Percentiles rank a stretch among this genome's conserved stretches.
Conservation (phyloP, 2,113 vertebrate species). For the Colossoma macropomum region DNA sequence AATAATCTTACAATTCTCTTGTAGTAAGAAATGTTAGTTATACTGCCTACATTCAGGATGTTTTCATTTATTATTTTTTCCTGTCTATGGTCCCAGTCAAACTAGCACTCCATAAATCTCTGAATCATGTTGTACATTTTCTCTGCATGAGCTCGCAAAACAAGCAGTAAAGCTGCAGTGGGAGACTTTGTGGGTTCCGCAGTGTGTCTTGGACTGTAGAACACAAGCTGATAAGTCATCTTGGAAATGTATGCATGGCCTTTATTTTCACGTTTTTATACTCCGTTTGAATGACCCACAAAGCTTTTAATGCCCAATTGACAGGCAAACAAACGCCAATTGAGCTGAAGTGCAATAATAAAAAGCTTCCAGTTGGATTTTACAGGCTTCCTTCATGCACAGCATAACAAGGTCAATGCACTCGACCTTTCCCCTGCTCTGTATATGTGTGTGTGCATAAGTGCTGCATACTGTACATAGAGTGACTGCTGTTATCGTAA, state of each 20-base stretch:
- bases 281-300: not conserved
- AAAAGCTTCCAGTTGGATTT: slow-evolving; percentile 31
- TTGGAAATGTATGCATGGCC: not conserved
- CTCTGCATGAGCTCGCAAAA: not conserved
- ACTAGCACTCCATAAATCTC: too few relatives aligned
- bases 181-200: not conserved
- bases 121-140: not conserved
- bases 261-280: not conserved
- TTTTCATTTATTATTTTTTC: not conserved
- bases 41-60: not conserved
- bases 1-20: too few relatives aligned
- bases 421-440: slow-evolving; percentile 22
- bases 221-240: not conserved
- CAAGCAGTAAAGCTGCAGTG: not conserved
- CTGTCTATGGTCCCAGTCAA: too few relatives aligned
- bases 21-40: not conserved
- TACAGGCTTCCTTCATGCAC: not conserved
- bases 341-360: not conserved
- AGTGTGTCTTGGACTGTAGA: not conserved
- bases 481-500: slow-evolving; percentile 11
- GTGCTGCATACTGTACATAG: slow-evolving; percentile 1
- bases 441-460: slow-evolving; percentile 12
- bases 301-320: not conserved
- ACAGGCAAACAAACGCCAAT: slow-evolving; percentile 14
- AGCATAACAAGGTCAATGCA: slow-evolving; percentile 10